Evolutionary conservation across 2,797 vertebrate species (phyloP).

Genomic region (Malacoctenus gilli): DNA sequence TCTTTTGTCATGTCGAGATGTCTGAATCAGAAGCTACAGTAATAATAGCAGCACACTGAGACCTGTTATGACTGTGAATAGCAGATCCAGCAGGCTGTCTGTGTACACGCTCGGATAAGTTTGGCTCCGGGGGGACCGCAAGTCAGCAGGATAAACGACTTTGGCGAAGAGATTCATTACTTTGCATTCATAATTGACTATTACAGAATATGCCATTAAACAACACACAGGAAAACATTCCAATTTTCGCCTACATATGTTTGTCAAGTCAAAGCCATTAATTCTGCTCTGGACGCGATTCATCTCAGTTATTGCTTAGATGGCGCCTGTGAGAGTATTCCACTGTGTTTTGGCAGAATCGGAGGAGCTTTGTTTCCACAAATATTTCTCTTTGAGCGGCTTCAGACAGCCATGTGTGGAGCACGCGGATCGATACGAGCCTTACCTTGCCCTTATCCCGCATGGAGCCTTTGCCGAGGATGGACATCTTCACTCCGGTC

Average conservation of each 20-base stretch:
- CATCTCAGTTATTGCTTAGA: conserved; percentile 47
- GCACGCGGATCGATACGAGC: conserved; percentile 35
- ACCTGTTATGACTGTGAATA: conserved; percentile 52
- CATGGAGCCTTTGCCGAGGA: conserved; percentile 99
- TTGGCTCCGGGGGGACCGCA: conserved; percentile 64
- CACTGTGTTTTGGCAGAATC: conserved; percentile 20
- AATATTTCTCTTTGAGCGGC: conserved; percentile 16
- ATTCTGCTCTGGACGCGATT: conserved; percentile 46
- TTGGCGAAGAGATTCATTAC: conserved; percentile 62
- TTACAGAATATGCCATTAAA: conserved; percentile 64
- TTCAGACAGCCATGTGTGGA: conserved; percentile 44
- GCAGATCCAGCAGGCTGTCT: conserved; percentile 57
- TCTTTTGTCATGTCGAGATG: conserved; percentile 60
- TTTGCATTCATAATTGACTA: conserved; percentile 64
- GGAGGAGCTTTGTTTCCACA: conserved; percentile 45
- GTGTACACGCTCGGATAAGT: conserved; percentile 55
- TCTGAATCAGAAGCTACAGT: conserved; percentile 56
- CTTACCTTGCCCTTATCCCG: conserved; percentile 98
- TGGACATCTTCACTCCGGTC: conserved; percentile 99
- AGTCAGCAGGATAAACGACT: conserved; percentile 77
- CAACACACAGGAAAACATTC: conserved; percentile 37
- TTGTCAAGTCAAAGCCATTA: conserved; percentile 56
- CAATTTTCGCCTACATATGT: conserved; percentile 50
- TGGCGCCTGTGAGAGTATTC: conserved; percentile 27
- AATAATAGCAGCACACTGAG: conserved; percentile 62